A percentile compares a stretch with the other conserved stretches of the same genome.
phyloP scores from a whole-genome alignment of 2,888 invertebrate genomes.

The Leptinotarsa haldemani region DNA sequence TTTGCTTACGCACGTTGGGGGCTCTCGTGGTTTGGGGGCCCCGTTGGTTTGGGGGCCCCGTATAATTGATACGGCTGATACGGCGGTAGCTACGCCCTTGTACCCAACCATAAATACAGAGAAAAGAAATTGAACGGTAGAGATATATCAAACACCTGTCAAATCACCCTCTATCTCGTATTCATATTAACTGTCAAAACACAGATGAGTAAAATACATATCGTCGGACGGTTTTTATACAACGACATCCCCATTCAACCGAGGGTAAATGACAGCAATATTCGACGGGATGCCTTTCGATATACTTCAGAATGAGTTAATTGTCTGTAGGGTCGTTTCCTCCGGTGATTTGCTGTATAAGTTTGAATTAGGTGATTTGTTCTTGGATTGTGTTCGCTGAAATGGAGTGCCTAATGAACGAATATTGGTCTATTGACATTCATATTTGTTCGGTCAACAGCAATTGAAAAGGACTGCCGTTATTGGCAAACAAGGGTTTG shows the following conservation, averaged over 20 bases:
- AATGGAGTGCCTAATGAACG: background rate
- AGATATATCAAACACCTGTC: too few relatives aligned
- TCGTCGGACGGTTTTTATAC: background rate
- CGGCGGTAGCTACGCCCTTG: too few relatives aligned
- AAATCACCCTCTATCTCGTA: too few relatives aligned
- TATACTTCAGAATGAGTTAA: background rate
- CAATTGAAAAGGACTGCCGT: background rate
- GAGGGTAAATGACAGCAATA: background rate
- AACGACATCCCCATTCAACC: background rate
- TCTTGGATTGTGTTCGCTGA: background rate
- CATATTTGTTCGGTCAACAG: slow-evolving; percentile 5
- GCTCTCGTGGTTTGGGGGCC: too few relatives aligned
- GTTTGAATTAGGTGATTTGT: slow-evolving; percentile 12
- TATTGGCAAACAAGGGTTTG: background rate
- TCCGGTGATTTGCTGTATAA: background rate
- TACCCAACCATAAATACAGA: too few relatives aligned
- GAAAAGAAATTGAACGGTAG: too few relatives aligned
- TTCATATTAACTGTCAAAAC: too few relatives aligned
- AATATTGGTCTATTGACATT: background rate
- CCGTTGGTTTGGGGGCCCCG: too few relatives aligned
- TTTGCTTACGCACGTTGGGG: too few relatives aligned
- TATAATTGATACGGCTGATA: too few relatives aligned
- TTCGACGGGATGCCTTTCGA: background rate
- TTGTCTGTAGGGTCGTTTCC: background rate
- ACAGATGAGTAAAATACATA: background rate